Base-by-base conservation (phyloP, 1,140 invertebrate genomes). In the Meloidogyne hapla region DNA sequence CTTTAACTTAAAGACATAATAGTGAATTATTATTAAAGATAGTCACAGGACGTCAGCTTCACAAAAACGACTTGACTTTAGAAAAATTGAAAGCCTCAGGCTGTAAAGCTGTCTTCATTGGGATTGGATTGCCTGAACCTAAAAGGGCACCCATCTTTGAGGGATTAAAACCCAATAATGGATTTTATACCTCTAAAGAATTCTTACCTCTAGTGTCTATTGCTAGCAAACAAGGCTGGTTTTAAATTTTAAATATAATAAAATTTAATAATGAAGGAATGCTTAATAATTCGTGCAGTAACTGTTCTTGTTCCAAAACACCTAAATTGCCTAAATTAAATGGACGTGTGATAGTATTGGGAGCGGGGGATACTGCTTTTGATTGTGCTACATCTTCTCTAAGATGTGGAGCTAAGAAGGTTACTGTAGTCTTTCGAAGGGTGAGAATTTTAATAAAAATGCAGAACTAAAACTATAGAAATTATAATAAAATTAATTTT, bases 371-470 rank as follows among this genome's bases (percentile, higher is more conserved):
- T 87, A 99, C 96, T 0, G 96, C 96, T 0, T 98, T 98, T 88
- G 96, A 99, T 89, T 99, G 96, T 88, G 96, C 96, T 0, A 98
- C 96, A 0, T 97, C 95, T 0, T 95, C 96, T 0, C 88, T 98
- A 5, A 89, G 96, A 25, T 99, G 96, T 88, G 96, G 96, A 0
- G 96, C 96, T 0, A 91, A 89, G 45, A 91, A 92, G 75, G 95
- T 99, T 0, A 96, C 92, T 84, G 93, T 98, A 0, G 92, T 95
- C 10, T 99, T 98, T 88, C 89, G 91, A 90, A 88, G 93, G 88
- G 96, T 80, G 93, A 92, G 66, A n/a, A 10, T 6, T 15, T 66
- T 38, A 2, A 0, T 38, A 66, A 13, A 1, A 18, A 13, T 66
- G 18, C 21, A 13, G 64, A 66, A 66, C 2, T 4, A 0, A 18